Evolutionary conservation across 2,888 invertebrate species (phyloP), one percentile per base, ranked within the genome.

Genomic region (Trachelus stipa): DNA sequence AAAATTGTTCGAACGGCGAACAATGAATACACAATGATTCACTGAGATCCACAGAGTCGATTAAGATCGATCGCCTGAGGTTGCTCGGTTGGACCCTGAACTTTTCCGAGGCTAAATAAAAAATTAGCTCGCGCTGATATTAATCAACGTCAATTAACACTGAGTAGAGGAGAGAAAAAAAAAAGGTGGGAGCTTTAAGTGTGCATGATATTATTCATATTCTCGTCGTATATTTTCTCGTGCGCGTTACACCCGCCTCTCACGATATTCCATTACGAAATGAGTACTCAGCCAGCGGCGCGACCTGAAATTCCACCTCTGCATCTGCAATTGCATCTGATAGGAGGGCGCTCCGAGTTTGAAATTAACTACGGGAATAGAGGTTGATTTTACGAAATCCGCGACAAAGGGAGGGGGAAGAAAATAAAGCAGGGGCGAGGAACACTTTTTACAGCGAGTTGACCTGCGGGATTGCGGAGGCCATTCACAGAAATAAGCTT

Each of bases 371-470:
- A 23, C 56, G 56, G 56, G 56, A 56, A 56, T 23, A 23, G 56
- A 56, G 23, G 56, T 56, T 56, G 56, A 56, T 56, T 56, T 56
- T 56, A 23, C 23, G 9, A 56, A 56, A 56, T 56, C 23, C 56
- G 69, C 40, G 74, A 73, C 33, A n/a, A 12, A 30, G 56, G 3
- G 40, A 74, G 15, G 35, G n/a, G 68, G 23, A 30, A 15, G 15
- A 15, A n/a, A 40, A 35, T 35, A 23, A 56, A 15, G 56, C 73
- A 76, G 31, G 78, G 78, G 80, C 77, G 81, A 80, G 81, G 76
- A 80, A 74, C 71, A 77, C 75, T 75, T 77, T 73, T 73, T 74
- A 35, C 37, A 23, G 56, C 74, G 23, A 35, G 56, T 56, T 76
- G 30, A 75, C n/a, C 56, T 2, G 56, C 23, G 23, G 56, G 2